phyloP scores from a whole-genome alignment of 2,113 vertebrate genomes.

The Atlantisia rogersi region DNA sequence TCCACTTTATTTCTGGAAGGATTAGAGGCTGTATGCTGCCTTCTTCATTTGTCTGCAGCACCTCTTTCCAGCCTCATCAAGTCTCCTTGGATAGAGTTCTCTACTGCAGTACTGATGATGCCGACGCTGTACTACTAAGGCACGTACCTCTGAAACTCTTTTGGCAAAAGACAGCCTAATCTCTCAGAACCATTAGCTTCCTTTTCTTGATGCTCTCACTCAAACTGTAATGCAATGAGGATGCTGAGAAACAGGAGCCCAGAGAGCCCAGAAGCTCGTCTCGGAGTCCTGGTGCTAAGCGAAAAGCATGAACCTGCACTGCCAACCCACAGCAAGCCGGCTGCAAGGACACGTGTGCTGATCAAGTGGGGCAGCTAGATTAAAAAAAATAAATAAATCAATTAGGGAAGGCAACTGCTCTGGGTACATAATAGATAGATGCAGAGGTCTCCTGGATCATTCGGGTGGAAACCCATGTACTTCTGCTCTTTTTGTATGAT shows the following conservation, averaged over 20 bases:
- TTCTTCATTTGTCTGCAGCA: neutral
- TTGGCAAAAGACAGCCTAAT: constrained; percentile 30
- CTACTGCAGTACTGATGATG: neutral
- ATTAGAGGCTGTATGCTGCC: neutral
- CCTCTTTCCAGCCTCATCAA: neutral
- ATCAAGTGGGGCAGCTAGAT: neutral
- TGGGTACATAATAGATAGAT: neutral
- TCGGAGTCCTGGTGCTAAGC: neutral
- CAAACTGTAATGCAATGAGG: neutral
- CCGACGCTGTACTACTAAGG: neutral
- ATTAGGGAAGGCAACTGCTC: neutral
- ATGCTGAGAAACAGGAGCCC: neutral
- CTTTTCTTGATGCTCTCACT: neutral
- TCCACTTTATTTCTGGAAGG: neutral
- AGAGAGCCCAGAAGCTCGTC: neutral
- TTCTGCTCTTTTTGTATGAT: neutral
- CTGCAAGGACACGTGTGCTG: neutral
- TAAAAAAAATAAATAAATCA: no score
- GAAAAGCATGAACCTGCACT: neutral
- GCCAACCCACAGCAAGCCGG: neutral
- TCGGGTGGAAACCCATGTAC: neutral
- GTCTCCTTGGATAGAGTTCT: neutral
- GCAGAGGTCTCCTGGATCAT: neutral
- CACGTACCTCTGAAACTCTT: neutral
- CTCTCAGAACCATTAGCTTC: neutral